Evolutionary conservation across 2,113 vertebrate species (phyloP), one percentile per base, ranked within the genome.

Genomic region (Thermophis baileyi): DNA sequence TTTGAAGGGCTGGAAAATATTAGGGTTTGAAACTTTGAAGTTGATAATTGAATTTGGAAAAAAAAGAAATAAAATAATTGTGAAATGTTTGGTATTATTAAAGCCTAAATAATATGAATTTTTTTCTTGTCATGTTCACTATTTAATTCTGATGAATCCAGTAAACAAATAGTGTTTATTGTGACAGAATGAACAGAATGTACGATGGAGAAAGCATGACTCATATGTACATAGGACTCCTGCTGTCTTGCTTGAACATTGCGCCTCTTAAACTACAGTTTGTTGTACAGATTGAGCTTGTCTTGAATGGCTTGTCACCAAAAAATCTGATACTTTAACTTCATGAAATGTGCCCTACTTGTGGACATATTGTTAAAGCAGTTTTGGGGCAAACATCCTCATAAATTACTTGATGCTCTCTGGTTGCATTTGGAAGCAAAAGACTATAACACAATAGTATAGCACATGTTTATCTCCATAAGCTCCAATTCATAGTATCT

Each of bases 191-290:
- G 96, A 97, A 97, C 97, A 95, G 96, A 97, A 97, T 96, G 97
- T 97, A 94, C 96, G 90, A 35, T 95, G 93, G 94, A 94, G 81
- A 94, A 91, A 55, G 55, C 4, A 89, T 97, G 96, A 97, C 92
- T 97, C 97, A 97, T 94, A 96, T 96, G 96, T 97, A 96, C 96
- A 97, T 96, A 96, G 95, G 96, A 95, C 8, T 88, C n/a, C 94
- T 85, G 93, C 92, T 95, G 93, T 91, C 55, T 0, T 46, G n/a
- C 81, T 95, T 94, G 63, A 96, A 96, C 81, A 94, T 50, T 95
- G 95, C 88, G 89, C 94, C 93, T 96, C 92, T 95, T 0, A 0
- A 60, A 69, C 95, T 44, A 51, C 88, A 44, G 89, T 92, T 95
- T 94, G 81, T 60, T 95, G 93, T 60, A 94, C 69, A 8, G 93